A percentile compares a stretch with the other conserved stretches of the same genome.
Conservation (phyloP, 2,113 vertebrate species). For the Rhadina sibilatrix region DNA sequence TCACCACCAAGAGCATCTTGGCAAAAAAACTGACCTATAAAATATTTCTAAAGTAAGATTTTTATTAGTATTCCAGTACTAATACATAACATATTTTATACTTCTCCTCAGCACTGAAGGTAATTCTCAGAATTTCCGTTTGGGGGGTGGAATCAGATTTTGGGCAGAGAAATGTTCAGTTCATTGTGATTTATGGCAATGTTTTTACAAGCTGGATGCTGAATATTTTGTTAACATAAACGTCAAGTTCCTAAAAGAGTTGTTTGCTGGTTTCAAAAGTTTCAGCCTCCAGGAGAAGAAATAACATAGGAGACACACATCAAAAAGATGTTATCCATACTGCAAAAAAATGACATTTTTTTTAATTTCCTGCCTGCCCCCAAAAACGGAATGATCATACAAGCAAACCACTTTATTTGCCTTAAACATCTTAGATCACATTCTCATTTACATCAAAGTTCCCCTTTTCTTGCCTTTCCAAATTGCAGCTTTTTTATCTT, state of each 20-base stretch:
- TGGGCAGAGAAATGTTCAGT: not conserved
- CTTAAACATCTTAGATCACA: not conserved
- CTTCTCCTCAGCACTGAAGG: not conserved
- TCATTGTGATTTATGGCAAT: not conserved
- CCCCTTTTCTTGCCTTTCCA: not conserved
- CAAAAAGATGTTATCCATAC: not conserved
- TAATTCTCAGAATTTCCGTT: not conserved
- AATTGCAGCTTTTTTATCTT: not conserved
- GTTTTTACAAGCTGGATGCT: not conserved
- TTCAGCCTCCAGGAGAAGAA: not conserved
- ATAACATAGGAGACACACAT: not conserved
- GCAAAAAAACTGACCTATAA: constrained; percentile 21
- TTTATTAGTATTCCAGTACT: constrained; percentile 15
- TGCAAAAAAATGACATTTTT: not conserved
- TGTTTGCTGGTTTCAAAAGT: not conserved
- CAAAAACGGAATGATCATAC: not conserved
- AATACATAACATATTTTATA: no score
- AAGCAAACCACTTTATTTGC: not conserved
- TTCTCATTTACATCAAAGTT: not conserved
- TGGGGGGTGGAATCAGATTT: not conserved
- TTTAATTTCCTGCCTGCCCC: not conserved
- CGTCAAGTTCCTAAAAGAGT: not conserved
- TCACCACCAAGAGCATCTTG: constrained; percentile 1
- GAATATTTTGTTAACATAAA: not conserved
- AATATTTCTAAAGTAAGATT: not conserved